phyloP scores from a whole-genome alignment of 2,797 vertebrate genomes.

The Tragelaphus eurycerus region DNA sequence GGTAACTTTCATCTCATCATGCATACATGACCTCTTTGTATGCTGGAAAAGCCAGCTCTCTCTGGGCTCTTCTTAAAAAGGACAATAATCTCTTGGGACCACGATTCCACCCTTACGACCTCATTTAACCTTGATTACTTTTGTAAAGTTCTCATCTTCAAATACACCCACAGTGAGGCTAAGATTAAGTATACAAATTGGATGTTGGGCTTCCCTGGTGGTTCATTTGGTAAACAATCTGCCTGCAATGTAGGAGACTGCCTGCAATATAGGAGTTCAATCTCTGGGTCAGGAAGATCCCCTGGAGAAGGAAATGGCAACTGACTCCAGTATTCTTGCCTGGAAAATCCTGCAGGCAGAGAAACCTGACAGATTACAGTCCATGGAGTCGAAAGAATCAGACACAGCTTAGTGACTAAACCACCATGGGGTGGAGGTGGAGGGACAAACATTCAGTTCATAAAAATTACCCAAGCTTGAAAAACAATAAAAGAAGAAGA shows the following conservation, averaged over 20 bases:
- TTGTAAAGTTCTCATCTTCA: background rate
- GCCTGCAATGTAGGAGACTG: background rate
- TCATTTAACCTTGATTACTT: background rate
- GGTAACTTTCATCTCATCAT: background rate
- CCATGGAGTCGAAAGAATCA: background rate
- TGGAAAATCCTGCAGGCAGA: background rate
- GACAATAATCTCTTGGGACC: background rate
- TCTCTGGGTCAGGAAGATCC: background rate
- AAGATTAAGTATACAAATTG: background rate
- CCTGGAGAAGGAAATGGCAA: background rate
- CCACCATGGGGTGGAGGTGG: background rate
- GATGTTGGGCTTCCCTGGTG: background rate
- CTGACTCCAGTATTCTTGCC: background rate
- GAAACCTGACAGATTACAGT: background rate
- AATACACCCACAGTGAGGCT: background rate
- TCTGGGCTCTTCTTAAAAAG: background rate
- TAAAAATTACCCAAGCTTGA: background rate
- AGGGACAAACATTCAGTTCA: background rate
- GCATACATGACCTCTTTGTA: background rate
- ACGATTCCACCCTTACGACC: background rate
- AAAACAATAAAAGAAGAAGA: background rate
- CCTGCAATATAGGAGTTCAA: background rate
- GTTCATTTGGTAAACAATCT: background rate
- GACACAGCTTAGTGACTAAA: fast-evolving
- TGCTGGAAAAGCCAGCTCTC: background rate